Conservation (phyloP, 2,113 vertebrate species). For the Datnioides undecimradiatus region DNA sequence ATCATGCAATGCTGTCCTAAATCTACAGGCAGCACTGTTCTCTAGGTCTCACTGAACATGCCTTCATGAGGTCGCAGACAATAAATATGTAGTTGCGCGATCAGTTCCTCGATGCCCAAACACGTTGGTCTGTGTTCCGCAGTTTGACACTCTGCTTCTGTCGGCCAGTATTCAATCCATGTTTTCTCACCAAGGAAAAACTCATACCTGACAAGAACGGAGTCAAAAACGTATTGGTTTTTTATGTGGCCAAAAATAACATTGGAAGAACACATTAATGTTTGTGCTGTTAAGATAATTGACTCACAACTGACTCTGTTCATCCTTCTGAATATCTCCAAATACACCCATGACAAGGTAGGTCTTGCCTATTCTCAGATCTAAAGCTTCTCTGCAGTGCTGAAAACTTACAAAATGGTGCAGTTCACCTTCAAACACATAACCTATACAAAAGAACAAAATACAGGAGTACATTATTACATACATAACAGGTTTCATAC, state of each 20-base stretch:
- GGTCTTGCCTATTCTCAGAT: conserved; percentile 38
- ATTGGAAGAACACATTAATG: neutral
- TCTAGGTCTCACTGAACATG: no score
- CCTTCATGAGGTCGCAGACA: no score
- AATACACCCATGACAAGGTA: conserved; percentile 82
- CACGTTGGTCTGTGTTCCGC: neutral
- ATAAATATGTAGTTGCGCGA: no score
- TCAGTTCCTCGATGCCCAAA: conserved; percentile 46
- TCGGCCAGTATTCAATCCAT: conserved; percentile 85
- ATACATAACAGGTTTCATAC: no score
- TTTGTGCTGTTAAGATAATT: no score
- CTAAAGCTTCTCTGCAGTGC: conserved; percentile 72
- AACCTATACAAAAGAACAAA: no score
- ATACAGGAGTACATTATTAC: no score
- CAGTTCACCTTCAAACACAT: no score
- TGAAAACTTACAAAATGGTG: conserved; percentile 56
- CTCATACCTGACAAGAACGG: conserved; percentile 64
- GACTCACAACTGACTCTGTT: conserved; percentile 21
- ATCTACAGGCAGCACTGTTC: no score
- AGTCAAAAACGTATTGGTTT: neutral
- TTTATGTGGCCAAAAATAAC: no score
- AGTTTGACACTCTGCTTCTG: conserved; percentile 56
- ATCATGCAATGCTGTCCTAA: no score
- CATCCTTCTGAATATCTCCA: conserved; percentile 49
- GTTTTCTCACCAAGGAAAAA: conserved; percentile 77